Evolutionary conservation across 2,888 invertebrate species (phyloP), one percentile per base, ranked within the genome.

Genomic region (Camponotus fellah): DNA sequence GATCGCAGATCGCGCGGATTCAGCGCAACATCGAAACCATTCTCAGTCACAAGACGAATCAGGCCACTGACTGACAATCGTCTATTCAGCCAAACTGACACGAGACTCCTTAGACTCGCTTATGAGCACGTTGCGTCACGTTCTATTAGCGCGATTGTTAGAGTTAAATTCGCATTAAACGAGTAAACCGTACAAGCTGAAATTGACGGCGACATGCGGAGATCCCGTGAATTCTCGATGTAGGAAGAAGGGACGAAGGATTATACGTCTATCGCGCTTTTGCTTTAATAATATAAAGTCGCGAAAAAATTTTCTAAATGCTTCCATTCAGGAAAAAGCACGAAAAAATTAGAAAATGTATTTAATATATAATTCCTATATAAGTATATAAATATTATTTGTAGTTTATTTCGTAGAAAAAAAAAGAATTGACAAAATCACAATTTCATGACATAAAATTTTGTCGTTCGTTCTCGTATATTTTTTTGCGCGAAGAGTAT

Each of bases 11-110:
- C 82, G 91, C 92, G 40, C 90, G 91, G 79, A 93, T 94, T 86
- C 94, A 94, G 82, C 93, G 92, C 21, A 93, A 93, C 85, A 93
- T 94, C 87, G 93, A 94, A 84, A 93, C 91, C 80, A 93, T 93
- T 87, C 92, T 93, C 72, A 92, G 89, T 86, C 92, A 92, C 81
- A 93, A 93, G 46, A 86, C 84, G 17, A 84, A 66, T 66, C 56
- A 68, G 68, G 43, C 60, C 12, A 58, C 10, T 49, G 85, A 85
- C 9, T 80, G 46, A 49, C 40, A 32, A 26, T 17, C 66, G 2
- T 40, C n/a, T 9, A 10, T 26, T 58, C 14, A 10, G 12, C 34
- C 58, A n/a, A 17, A n/a, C 21, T 46, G 26, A n/a, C n/a, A 17
- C 32, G 49, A 34, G 34, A 66, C 49, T 21, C 37, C 49, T 40